phyloP scores from a whole-genome alignment of 1,140 invertebrate species.

The Drosophila arizonae region DNA sequence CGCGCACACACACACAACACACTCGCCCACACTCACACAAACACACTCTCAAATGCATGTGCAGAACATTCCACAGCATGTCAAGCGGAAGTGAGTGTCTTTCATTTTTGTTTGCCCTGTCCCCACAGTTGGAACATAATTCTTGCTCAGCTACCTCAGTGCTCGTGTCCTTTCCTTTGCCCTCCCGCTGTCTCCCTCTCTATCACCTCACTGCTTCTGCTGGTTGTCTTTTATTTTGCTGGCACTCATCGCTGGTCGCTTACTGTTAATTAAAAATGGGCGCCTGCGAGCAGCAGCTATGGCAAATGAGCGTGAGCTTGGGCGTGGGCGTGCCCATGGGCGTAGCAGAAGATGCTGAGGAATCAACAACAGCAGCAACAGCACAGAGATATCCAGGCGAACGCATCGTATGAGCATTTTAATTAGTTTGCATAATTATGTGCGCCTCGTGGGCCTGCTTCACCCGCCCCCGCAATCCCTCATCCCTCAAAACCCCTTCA shows the following conservation, averaged over 20 bases:
- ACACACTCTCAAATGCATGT: conserved; percentile 64
- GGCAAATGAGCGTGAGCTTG: conserved; percentile 23
- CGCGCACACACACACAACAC: conserved; percentile 38
- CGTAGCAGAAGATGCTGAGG: conserved; percentile 7
- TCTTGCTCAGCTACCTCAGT: conserved; percentile 8
- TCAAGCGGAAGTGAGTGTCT: conserved; percentile 81
- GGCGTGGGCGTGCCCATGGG: background rate
- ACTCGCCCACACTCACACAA: conserved; percentile 20
- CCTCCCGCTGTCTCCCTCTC: too few relatives aligned
- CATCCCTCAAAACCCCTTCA: background rate
- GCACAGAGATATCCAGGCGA: conserved; percentile 31
- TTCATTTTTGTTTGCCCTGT: conserved; percentile 76
- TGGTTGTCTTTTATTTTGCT: conserved; percentile 35
- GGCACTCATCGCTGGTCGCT: conserved; percentile 58
- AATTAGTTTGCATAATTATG: conserved; percentile 82
- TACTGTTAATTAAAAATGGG: conserved; percentile 81
- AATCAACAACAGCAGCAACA: conserved; percentile 11
- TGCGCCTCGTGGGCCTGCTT: conserved; percentile 34
- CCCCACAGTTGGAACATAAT: conserved; percentile 41
- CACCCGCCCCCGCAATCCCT: too few relatives aligned
- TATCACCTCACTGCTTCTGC: background rate
- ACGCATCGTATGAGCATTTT: conserved; percentile 79
- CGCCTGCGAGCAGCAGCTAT: conserved; percentile 47
- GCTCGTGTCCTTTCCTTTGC: background rate
- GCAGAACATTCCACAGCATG: conserved; percentile 70